phyloP scores from a whole-genome alignment of 2,113 vertebrate species.

The Alethe diademata region DNA sequence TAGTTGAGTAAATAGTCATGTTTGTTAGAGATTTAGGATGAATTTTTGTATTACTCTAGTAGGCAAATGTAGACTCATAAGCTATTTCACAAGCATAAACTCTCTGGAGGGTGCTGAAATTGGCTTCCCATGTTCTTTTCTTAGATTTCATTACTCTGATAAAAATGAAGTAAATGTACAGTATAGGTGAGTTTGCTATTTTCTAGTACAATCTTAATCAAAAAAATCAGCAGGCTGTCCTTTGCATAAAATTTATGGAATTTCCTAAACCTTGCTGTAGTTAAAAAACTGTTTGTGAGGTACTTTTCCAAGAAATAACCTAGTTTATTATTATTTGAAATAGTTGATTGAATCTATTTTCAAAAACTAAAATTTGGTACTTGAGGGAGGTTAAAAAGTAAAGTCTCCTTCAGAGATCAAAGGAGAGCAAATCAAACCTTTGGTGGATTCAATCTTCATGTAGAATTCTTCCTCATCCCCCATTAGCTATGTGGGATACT shows the following conservation, averaged over 20 bases:
- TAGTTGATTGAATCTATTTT: neutral
- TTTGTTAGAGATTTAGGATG: neutral
- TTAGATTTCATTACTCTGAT: neutral
- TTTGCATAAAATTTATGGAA: neutral
- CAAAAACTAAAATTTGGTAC: neutral
- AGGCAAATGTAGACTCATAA: neutral
- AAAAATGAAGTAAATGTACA: neutral
- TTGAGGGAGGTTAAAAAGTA: neutral
- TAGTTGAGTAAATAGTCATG: neutral
- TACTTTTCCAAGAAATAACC: neutral
- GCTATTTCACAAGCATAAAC: neutral
- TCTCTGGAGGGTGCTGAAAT: neutral
- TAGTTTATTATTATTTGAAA: neutral
- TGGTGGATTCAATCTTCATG: neutral
- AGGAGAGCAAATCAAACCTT: neutral
- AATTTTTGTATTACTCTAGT: neutral
- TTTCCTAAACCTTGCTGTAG: neutral
- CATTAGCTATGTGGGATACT: neutral
- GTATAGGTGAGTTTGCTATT: neutral
- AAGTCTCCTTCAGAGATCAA: neutral
- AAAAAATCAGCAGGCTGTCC: neutral
- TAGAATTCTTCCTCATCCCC: neutral
- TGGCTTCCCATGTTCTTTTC: neutral
- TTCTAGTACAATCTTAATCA: neutral
- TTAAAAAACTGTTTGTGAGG: neutral